Base-by-base conservation (phyloP, 2,888 invertebrate species). In the Marronus borbonicus region DNA sequence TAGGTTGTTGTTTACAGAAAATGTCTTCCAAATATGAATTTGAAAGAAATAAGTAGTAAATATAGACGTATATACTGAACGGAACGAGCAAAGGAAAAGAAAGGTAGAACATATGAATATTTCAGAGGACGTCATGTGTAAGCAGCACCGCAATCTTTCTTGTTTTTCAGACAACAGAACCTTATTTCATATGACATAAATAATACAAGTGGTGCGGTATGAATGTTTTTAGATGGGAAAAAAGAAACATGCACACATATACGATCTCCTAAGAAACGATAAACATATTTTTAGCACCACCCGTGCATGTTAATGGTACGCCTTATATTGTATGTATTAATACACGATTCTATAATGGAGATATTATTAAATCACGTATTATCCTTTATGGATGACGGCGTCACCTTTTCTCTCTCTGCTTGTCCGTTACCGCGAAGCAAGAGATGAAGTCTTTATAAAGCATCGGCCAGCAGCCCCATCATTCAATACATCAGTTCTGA, bases 241-340 rank as follows among this genome's bases (percentile, higher is more conserved):
- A 70, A 70, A 58, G 55, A 70, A 58, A 55, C 55, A 49, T 24
- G 50, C 50, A 58, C 36, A 36, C 70, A 70, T 58, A 52, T 58
- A 70, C 36, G 55, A 55, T 36, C 31, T 70, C 70, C 70, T 64
- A 76, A 39, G 60, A 77, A 77, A 77, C 69, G 69, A 77, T 69
- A 77, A 70, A 75, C 75, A 77, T 77, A 77, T 70, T 77, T 77
- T 77, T 77, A 69, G 62, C 77, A 69, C 69, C 76, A 68, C 69
- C 49, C 76, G 69, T 76, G 58, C 77, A 70, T 77, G 69, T 68
- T 70, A 76, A 76, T 76, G 76, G 64, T 76, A 76, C 31, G 65
- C 64, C 65, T 64, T 66, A 76, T 76, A 55, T 76, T 50, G 44
- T 68, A 68, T 50, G 20, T 50, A 68, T 52, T 76, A 76, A 76